These are phyloP conservation scores for Trissolcus brochymenae DNA, from an alignment of 2,888 invertebrate species.

Conservation along the genomic window DNA sequence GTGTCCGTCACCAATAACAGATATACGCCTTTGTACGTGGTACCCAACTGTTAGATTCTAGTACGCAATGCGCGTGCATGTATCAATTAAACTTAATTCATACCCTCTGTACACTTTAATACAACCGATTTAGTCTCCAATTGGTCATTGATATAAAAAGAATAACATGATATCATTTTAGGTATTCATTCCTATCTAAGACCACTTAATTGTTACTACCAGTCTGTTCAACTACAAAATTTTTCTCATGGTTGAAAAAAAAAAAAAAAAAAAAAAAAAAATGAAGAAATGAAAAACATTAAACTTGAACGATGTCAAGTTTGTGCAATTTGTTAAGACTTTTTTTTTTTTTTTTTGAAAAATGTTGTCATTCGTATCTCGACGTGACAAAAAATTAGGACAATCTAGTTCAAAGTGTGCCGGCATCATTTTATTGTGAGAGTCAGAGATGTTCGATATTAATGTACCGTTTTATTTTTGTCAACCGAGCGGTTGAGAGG, in stretches of 20 bases:
- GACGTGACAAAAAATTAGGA: too few species aligned
- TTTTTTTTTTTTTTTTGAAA: too few species aligned
- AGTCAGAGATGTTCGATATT: slow-evolving; percentile 26
- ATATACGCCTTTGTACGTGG: slow-evolving; percentile 16
- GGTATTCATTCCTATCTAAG: not conserved
- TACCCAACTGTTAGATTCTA: slow-evolving; percentile 26
- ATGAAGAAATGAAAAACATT: too few species aligned
- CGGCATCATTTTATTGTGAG: too few species aligned
- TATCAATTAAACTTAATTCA: slow-evolving; percentile 37
- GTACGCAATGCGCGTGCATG: slow-evolving; percentile 32
- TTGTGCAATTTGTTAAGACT: too few species aligned
- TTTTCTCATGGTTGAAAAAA: too few species aligned
- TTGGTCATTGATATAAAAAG: not conserved
- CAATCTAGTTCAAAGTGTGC: too few species aligned
- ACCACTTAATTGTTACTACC: too few species aligned
- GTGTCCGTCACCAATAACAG: slow-evolving; percentile 47
- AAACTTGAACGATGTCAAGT: too few species aligned
- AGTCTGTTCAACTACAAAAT: too few species aligned
- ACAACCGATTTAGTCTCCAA: not conserved
- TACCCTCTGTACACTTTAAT: slow-evolving; percentile 5
- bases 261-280: too few species aligned
- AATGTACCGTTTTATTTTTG: slow-evolving; percentile 30
- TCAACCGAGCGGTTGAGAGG: slow-evolving; percentile 30
- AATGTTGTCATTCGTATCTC: too few species aligned
- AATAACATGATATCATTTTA: not conserved